phyloP scores from a whole-genome alignment of 2,113 vertebrate genomes.

The Gadus macrocephalus region DNA sequence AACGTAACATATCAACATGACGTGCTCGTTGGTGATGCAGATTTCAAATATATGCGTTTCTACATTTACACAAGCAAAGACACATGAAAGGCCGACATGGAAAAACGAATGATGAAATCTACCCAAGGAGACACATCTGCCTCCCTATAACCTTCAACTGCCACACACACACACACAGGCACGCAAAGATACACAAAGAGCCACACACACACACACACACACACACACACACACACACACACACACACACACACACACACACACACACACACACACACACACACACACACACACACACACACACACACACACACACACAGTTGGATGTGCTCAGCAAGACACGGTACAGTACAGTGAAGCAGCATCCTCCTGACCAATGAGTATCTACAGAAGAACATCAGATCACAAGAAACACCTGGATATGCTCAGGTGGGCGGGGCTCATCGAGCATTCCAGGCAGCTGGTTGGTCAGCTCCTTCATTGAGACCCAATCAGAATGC shows the following conservation, averaged over 20 bases:
- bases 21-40: too few relatives aligned
- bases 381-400: too few relatives aligned
- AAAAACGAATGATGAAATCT: not conserved
- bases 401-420: not conserved
- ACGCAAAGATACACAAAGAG: conserved; percentile 21
- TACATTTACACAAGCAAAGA: too few relatives aligned
- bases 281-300: conserved; percentile 6
- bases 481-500: conserved; percentile 13
- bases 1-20: too few relatives aligned
- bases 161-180: too few relatives aligned
- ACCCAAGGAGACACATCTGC: conserved; percentile 43
- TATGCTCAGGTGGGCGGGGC: not conserved
- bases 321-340: conserved; percentile 31
- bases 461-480: not conserved
- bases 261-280: conserved; percentile 10
- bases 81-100: too few relatives aligned
- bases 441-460: not conserved
- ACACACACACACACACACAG: not conserved
- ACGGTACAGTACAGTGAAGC: not conserved
- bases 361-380: too few relatives aligned
- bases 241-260: not conserved
- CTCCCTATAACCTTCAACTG: conserved; percentile 44
- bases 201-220: too few relatives aligned
- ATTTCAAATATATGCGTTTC: too few relatives aligned
- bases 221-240: conserved; percentile 8